A percentile compares a stretch with the other conserved stretches of the same genome.
phyloP scores from a whole-genome alignment of 2,113 vertebrate genomes.

The Pituophis catenifer region DNA sequence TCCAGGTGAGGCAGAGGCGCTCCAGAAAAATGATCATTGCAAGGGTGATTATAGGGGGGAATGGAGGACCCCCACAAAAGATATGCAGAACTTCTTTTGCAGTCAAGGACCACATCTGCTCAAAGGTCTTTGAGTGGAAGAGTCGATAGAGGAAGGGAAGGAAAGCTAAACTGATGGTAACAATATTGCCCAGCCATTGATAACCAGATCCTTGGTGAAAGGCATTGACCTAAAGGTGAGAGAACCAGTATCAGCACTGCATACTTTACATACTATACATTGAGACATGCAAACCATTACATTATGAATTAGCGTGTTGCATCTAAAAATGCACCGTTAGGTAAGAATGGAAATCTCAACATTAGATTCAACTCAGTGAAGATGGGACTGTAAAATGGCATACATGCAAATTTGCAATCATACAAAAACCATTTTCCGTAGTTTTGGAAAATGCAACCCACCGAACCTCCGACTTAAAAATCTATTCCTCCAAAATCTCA shows the following conservation, averaged over 20 bases:
- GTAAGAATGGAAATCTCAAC: background rate
- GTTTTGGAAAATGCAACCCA: background rate
- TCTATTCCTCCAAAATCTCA: background rate
- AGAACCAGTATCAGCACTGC: background rate
- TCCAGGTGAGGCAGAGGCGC: slow-evolving; percentile 86
- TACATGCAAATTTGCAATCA: background rate
- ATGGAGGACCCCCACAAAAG: slow-evolving; percentile 73
- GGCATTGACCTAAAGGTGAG: slow-evolving; percentile 82
- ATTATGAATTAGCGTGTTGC: background rate
- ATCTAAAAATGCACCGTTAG: background rate
- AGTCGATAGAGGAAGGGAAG: slow-evolving; percentile 88
- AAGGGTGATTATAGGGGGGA: slow-evolving; percentile 66
- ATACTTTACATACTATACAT: background rate
- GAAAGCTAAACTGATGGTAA: slow-evolving; percentile 81
- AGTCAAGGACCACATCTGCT: slow-evolving; percentile 73
- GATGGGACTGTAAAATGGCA: background rate
- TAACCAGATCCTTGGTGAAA: slow-evolving; percentile 92
- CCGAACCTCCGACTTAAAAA: background rate
- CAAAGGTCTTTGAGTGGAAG: slow-evolving; percentile 76
- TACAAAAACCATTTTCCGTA: background rate
- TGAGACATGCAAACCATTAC: background rate
- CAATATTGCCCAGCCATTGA: slow-evolving; percentile 83
- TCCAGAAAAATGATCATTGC: slow-evolving; percentile 85
- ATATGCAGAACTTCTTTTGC: slow-evolving; percentile 72
- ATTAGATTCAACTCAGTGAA: background rate